phyloP scores from a whole-genome alignment of 2,113 vertebrate genomes.

The Sialia sialis region DNA sequence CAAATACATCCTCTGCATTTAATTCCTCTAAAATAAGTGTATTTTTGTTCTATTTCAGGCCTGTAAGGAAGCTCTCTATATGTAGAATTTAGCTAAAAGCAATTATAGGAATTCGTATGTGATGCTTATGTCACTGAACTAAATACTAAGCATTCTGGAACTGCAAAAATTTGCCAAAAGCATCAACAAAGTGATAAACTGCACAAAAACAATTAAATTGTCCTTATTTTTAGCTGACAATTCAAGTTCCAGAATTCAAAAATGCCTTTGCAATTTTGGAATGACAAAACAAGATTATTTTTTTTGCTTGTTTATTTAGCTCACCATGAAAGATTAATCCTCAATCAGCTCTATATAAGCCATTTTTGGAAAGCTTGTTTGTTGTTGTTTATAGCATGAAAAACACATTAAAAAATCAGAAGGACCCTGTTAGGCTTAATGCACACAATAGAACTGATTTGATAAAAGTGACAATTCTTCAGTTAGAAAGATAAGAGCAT shows the following conservation, averaged over 20 bases:
- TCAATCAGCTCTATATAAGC: background rate
- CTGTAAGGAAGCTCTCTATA: background rate
- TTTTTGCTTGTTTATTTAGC: background rate
- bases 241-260: background rate
- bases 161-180: background rate
- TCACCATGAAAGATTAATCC: background rate
- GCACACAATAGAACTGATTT: background rate
- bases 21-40: background rate
- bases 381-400: background rate
- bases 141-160: background rate
- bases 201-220: background rate
- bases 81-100: background rate
- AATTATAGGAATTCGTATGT: background rate
- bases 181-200: background rate
- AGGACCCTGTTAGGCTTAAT: background rate
- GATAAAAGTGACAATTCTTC: background rate
- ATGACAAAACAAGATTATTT: background rate
- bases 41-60: background rate
- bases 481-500: background rate
- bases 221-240: background rate
- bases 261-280: background rate
- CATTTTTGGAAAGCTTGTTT: background rate
- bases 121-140: background rate
- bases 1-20: background rate
- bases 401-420: background rate